Conservation (phyloP, 2,113 vertebrate genomes). For the mouse (Mus musculus) region DNA sequence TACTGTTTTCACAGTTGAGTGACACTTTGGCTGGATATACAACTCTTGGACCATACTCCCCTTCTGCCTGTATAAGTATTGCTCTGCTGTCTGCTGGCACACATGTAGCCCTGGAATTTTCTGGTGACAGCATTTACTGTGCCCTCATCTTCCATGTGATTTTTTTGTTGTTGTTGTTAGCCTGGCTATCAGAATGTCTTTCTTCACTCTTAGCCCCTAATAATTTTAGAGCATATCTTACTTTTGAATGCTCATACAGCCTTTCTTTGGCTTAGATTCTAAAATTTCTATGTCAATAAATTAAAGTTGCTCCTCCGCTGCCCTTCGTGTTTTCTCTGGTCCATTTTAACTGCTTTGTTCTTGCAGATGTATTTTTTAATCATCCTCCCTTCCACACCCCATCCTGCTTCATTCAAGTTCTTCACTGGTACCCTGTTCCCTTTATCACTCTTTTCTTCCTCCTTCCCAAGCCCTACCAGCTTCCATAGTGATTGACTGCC, state of each 20-base stretch:
- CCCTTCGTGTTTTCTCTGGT: background rate
- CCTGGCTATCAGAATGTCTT: background rate
- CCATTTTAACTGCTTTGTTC: background rate
- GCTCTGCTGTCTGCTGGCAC: background rate
- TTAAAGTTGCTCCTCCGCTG: background rate
- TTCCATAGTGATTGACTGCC: background rate
- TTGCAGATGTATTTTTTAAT: background rate
- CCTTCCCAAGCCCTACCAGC: background rate
- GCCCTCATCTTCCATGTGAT: background rate
- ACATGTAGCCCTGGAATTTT: background rate
- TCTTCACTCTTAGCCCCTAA: background rate
- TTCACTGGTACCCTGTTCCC: background rate
- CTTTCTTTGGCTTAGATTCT: slow-evolving; percentile 11
- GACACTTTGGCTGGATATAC: slow-evolving; percentile 73
- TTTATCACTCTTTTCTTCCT: background rate
- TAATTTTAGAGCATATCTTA: background rate
- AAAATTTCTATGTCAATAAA: slow-evolving; percentile 21
- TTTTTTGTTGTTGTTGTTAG: background rate
- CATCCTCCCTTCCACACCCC: background rate
- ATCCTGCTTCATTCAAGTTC: background rate
- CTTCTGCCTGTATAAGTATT: background rate
- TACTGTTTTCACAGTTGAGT: slow-evolving; percentile 54
- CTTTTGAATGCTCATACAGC: background rate
- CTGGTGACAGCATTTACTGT: background rate
- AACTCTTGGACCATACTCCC: slow-evolving; percentile 30